A percentile compares a stretch with the other conserved stretches of the same genome.
Conservation (phyloP, 1,140 invertebrate genomes). For the Uloborus diversus region DNA sequence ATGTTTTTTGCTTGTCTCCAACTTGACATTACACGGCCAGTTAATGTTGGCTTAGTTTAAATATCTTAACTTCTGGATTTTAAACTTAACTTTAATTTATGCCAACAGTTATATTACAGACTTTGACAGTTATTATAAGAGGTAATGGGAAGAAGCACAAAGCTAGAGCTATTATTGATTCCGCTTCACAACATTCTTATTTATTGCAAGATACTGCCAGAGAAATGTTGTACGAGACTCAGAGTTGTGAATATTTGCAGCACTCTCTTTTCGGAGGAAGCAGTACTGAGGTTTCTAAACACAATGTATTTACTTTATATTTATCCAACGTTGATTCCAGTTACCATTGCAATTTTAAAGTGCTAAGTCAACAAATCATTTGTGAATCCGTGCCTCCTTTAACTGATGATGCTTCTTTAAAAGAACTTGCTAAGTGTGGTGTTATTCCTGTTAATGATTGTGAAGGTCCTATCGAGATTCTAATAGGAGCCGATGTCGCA, state of each 20-base stretch:
- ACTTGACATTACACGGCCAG: too few species aligned
- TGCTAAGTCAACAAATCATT: background rate
- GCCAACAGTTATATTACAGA: too few species aligned
- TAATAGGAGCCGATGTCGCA: constrained; percentile 1
- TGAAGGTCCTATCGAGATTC: constrained; percentile 3
- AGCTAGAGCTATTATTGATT: background rate
- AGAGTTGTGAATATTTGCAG: background rate
- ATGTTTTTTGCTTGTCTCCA: too few species aligned
- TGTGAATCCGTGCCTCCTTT: background rate
- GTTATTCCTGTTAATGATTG: background rate
- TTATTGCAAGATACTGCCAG: background rate
- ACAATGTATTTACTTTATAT: background rate
- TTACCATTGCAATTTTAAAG: constrained; percentile 2
- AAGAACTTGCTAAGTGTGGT: background rate
- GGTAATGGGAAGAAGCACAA: background rate
- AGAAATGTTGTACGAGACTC: background rate
- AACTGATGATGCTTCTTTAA: background rate
- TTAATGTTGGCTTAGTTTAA: too few species aligned
- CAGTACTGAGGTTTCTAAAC: background rate
- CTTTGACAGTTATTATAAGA: background rate
- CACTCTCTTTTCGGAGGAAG: background rate
- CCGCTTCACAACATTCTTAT: background rate
- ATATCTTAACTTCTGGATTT: too few species aligned
- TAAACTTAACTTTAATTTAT: too few species aligned
- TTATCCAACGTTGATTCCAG: background rate